Percentiles rank a stretch among this genome's conserved stretches.
Conservation (phyloP, 2,888 invertebrate genomes). For the Acanthacorydalis orientalis region DNA sequence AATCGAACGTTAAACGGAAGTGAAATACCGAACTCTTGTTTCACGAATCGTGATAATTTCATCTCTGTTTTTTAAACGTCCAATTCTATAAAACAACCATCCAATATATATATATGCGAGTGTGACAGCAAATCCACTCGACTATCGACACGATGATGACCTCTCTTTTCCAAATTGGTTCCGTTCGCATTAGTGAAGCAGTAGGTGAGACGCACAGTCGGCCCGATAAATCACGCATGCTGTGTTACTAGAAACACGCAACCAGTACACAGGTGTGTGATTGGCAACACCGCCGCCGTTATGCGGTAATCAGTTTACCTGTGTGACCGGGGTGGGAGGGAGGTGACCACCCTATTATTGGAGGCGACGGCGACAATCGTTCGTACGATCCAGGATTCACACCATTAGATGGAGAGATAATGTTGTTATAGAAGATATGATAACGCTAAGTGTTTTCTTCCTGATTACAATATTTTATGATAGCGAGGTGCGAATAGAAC, state of each 20-base stretch:
- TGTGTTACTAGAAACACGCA: conserved; percentile 4
- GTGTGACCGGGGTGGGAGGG: conserved; percentile 1
- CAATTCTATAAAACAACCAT: no score
- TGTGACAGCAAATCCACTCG: no score
- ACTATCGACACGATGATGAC: no score
- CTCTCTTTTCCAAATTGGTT: no score
- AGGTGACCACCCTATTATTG: not conserved
- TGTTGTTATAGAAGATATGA: not conserved
- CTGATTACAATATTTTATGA: no score
- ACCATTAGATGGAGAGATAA: not conserved
- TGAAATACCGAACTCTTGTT: no score
- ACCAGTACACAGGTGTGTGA: conserved; percentile 3
- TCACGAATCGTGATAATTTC: no score
- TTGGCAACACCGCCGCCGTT: conserved; percentile 2
- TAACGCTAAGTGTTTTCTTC: not conserved
- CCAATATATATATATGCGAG: no score
- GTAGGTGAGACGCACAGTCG: conserved; percentile 3
- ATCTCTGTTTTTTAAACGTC: no score
- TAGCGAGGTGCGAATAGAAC: no score
- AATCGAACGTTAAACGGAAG: no score
- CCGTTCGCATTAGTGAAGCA: not conserved
- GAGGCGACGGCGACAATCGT: not conserved
- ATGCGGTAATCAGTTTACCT: conserved; percentile 6
- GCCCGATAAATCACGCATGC: not conserved
- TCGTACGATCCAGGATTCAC: not conserved